Evolutionary conservation across 2,797 vertebrate genomes (phyloP).

Genomic region (Melanogrammus aeglefinus): DNA sequence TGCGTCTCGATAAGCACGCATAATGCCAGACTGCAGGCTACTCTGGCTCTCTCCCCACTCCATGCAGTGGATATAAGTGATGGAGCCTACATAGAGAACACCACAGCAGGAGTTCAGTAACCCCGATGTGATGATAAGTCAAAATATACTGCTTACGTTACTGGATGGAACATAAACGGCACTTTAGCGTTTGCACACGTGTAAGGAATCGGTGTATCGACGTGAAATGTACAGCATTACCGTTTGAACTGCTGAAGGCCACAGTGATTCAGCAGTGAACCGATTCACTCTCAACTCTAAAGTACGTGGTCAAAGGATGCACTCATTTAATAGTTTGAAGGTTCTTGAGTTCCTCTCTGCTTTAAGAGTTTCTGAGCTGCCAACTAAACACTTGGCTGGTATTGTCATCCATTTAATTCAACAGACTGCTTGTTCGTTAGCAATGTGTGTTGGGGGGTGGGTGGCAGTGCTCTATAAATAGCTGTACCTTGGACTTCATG

Average conservation of each 20-base stretch:
- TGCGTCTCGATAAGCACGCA: not conserved
- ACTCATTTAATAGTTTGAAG: not conserved
- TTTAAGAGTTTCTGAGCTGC: not conserved
- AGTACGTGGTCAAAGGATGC: not conserved
- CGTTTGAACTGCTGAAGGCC: too few relatives aligned
- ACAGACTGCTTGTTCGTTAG: not conserved
- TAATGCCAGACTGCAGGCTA: not conserved
- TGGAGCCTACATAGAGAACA: too few relatives aligned
- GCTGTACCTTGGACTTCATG: slow-evolving; percentile 93
- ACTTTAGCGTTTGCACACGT: too few relatives aligned
- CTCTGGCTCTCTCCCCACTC: too few relatives aligned
- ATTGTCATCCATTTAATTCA: not conserved
- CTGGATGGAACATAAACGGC: too few relatives aligned
- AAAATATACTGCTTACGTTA: too few relatives aligned
- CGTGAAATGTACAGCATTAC: too few relatives aligned
- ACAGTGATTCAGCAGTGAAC: not conserved
- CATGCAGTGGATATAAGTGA: not conserved
- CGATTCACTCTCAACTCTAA: not conserved
- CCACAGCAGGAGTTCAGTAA: too few relatives aligned
- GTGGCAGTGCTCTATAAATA: slow-evolving; percentile 20
- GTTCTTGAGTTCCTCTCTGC: not conserved
- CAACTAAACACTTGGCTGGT: slow-evolving; percentile 8
- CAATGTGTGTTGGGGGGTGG: not conserved
- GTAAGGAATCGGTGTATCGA: too few relatives aligned
- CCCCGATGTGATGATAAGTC: too few relatives aligned